phyloP scores from a whole-genome alignment of 2,888 invertebrate species.

The Drosophila algonquin region DNA sequence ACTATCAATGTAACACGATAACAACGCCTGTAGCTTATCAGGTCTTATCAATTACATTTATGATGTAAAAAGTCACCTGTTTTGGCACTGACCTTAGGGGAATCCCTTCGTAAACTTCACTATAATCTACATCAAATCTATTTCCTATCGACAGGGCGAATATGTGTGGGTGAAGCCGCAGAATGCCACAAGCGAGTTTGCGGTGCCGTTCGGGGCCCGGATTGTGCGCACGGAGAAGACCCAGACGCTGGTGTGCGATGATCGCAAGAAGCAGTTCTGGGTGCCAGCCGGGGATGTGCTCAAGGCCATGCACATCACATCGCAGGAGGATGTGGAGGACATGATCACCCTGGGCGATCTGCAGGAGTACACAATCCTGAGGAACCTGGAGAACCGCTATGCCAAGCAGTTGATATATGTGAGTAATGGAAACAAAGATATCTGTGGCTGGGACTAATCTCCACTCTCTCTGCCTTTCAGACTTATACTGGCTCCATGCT shows the following conservation, averaged over 20 bases:
- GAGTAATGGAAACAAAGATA: constrained; percentile 82
- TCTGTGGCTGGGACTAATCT: neutral
- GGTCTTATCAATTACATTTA: neutral
- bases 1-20: neutral
- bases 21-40: neutral
- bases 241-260: constrained; percentile 91
- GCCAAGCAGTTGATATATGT: constrained; percentile 95
- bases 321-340: constrained; percentile 93
- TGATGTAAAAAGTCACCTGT: neutral
- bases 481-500: constrained; percentile 98
- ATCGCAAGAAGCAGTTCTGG: constrained; percentile 90
- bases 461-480: constrained; percentile 84
- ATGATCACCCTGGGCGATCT: constrained; percentile 98
- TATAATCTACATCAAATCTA: constrained; percentile 9
- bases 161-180: constrained; percentile 94
- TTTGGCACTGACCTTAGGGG: neutral
- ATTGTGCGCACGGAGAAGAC: constrained; percentile 91
- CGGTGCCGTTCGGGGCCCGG: constrained; percentile 93
- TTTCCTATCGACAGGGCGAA: constrained; percentile 87
- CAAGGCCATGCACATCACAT: constrained; percentile 91
- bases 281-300: constrained; percentile 86
- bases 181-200: constrained; percentile 88
- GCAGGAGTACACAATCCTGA: constrained; percentile 96
- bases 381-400: constrained; percentile 95
- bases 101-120: constrained; percentile 11